A percentile compares a stretch with the other conserved stretches of the same genome.
phyloP scores from a whole-genome alignment of 2,888 invertebrate species.

The Papilio gigon region DNA sequence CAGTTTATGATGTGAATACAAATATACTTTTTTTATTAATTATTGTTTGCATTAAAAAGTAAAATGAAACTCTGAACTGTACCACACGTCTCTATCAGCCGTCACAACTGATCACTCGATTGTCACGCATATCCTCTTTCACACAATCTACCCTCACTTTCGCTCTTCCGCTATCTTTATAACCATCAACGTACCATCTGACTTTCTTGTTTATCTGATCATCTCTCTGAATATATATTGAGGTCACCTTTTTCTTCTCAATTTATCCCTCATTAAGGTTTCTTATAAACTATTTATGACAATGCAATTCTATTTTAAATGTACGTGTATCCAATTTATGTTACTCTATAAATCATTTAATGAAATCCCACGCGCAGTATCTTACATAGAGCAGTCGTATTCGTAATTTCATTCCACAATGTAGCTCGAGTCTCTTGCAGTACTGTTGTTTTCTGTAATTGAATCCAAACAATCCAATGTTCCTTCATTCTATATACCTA shows the following conservation, averaged over 20 bases:
- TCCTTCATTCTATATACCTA: conserved; percentile 1
- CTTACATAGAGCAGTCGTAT: neutral
- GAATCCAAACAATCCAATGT: conserved; percentile 26
- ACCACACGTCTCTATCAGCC: too few relatives aligned
- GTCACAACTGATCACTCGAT: too few relatives aligned
- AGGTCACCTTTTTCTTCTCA: too few relatives aligned
- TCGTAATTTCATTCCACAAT: conserved; percentile 23
- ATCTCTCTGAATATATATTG: too few relatives aligned
- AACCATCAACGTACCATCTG: too few relatives aligned
- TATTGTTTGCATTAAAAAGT: neutral
- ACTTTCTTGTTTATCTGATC: too few relatives aligned
- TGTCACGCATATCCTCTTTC: too few relatives aligned
- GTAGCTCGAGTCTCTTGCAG: neutral
- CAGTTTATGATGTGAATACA: neutral
- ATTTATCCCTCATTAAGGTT: too few relatives aligned
- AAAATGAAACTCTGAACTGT: too few relatives aligned
- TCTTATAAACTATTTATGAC: too few relatives aligned
- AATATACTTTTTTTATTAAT: neutral
- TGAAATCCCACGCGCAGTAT: neutral
- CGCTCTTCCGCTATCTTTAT: too few relatives aligned
- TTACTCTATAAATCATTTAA: neutral
- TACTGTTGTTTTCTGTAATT: conserved; percentile 27
- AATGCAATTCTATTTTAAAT: neutral
- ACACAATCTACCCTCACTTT: too few relatives aligned
- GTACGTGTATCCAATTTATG: neutral